Evolutionary conservation across 2,797 vertebrate species (phyloP).

Genomic region (Liparis tanakae): DNA sequence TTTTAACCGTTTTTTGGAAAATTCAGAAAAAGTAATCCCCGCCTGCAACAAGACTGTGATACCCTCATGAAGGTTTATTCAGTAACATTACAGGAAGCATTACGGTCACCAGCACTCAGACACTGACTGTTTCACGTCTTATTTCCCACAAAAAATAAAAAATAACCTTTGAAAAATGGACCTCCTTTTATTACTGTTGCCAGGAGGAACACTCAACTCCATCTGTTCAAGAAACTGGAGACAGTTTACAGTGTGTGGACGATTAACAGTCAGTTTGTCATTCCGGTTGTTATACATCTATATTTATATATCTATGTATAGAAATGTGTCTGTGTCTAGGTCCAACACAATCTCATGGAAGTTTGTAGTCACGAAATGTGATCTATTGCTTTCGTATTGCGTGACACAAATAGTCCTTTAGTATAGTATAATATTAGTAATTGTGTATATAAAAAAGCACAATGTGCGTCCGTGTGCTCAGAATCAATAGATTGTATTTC

Average conservation of each 20-base stretch:
- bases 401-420: not conserved
- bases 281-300: conserved; percentile 3
- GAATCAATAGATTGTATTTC: not conserved
- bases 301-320: not conserved
- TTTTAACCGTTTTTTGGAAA: conserved; percentile 21
- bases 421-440: no score
- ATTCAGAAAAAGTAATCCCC: conserved; percentile 17
- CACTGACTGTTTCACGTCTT: conserved; percentile 18
- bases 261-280: conserved; percentile 63
- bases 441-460: no score
- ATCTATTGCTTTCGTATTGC: not conserved
- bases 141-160: not conserved
- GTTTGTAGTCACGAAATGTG: not conserved
- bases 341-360: not conserved
- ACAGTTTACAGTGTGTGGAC: conserved; percentile 36
- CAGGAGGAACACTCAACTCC: conserved; percentile 21
- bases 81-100: conserved; percentile 16
- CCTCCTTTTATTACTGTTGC: conserved; percentile 27
- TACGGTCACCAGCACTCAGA: conserved; percentile 17
- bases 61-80: conserved; percentile 15
- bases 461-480: not conserved
- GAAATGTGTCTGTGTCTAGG: conserved; percentile 8
- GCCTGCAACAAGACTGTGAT: conserved; percentile 29
- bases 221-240: conserved; percentile 23
- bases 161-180: conserved; percentile 13